phyloP scores from a whole-genome alignment of 1,140 invertebrate species.

The Cyclargus thomasi region DNA sequence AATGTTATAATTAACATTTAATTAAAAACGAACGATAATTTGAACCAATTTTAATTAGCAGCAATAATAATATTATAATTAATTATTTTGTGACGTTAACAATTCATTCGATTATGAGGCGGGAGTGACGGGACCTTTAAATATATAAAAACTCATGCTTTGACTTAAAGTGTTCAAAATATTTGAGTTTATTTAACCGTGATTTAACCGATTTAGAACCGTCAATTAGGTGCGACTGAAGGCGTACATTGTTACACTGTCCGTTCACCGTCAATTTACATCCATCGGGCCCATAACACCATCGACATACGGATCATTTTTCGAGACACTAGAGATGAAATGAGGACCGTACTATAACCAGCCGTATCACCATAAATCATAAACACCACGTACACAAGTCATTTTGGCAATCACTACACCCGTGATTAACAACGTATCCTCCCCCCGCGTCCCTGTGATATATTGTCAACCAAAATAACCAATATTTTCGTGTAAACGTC shows the following conservation, averaged over 20 bases:
- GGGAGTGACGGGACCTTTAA: too few relatives aligned
- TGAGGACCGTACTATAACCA: not conserved
- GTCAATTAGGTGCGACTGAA: slow-evolving; percentile 43
- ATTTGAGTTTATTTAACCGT: too few relatives aligned
- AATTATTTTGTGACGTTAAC: not conserved
- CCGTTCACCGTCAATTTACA: too few relatives aligned
- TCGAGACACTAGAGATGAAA: too few relatives aligned
- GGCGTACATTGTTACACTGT: slow-evolving; percentile 38
- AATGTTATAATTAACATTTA: not conserved
- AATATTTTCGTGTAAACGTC: slow-evolving; percentile 34
- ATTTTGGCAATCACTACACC: slow-evolving; percentile 64
- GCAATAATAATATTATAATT: not conserved
- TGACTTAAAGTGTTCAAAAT: too few relatives aligned
- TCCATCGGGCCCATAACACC: too few relatives aligned
- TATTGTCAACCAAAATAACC: slow-evolving; percentile 63
- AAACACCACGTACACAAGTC: slow-evolving; percentile 52
- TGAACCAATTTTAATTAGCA: not conserved
- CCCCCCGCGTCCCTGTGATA: slow-evolving; percentile 45
- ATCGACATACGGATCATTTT: too few relatives aligned
- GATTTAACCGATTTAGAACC: not conserved
- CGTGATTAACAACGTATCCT: slow-evolving; percentile 59
- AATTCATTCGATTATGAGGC: not conserved
- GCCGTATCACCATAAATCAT: slow-evolving; percentile 51
- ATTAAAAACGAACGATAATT: not conserved
- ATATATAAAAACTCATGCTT: too few relatives aligned